These are phyloP conservation scores for Erythrolamprus reginae DNA, from an alignment of 2,113 vertebrate genomes.

Conservation along the genomic window DNA sequence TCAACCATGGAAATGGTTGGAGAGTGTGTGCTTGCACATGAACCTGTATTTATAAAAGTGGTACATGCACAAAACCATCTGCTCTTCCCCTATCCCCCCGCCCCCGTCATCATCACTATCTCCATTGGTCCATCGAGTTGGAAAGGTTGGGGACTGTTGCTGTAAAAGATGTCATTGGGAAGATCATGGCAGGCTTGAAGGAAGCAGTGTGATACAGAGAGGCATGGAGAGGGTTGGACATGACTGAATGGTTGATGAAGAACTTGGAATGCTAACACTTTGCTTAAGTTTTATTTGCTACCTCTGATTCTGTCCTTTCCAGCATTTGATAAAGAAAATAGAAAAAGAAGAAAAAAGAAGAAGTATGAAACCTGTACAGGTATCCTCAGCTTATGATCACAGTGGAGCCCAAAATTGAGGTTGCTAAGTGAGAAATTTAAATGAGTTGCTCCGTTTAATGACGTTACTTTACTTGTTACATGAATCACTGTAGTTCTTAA, in stretches of 20 bases:
- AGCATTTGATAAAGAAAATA: not conserved
- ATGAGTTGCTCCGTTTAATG: too few relatives aligned
- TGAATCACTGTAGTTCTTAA: too few relatives aligned
- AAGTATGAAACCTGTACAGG: not conserved
- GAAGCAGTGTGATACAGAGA: not conserved
- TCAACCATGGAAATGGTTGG: not conserved
- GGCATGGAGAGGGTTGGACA: not conserved
- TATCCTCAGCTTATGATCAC: not conserved
- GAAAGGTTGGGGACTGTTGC: too few relatives aligned
- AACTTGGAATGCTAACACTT: not conserved
- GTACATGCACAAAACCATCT: not conserved
- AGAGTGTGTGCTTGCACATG: not conserved
- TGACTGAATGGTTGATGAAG: not conserved
- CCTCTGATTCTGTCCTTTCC: not conserved
- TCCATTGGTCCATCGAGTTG: not conserved
- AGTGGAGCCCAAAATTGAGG: too few relatives aligned
- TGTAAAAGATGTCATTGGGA: not conserved
- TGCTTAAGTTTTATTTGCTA: not conserved
- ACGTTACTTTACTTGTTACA: too few relatives aligned
- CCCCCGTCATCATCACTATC: accelerated
- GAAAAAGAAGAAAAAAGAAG: not conserved
- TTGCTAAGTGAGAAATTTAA: too few relatives aligned
- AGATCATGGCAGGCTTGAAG: not conserved
- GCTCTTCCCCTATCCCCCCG: too few relatives aligned
- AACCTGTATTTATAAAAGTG: not conserved